These are phyloP conservation scores for Sapajus apella DNA, from an alignment of 2,113 vertebrate species.

Conservation along the genomic window DNA sequence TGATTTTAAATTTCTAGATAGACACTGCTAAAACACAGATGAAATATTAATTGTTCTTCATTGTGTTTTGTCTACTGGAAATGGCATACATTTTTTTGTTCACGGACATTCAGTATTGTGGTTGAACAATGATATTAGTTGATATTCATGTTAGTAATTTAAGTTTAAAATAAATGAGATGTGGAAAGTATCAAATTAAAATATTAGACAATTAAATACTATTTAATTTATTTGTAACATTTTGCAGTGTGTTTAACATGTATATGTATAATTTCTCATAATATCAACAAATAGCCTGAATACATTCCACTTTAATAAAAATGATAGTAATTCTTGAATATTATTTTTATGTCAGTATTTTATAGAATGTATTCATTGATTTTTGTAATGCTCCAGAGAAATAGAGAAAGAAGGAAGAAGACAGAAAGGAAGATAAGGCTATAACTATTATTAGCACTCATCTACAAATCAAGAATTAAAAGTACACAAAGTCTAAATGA, in stretches of 20 bases:
- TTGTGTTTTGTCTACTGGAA: not conserved
- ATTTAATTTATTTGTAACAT: not conserved
- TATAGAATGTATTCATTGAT: not conserved
- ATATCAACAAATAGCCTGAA: not conserved
- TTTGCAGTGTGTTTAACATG: not conserved
- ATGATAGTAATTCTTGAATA: not conserved
- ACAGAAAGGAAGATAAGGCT: not conserved
- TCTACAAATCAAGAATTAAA: not conserved
- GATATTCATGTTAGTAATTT: not conserved
- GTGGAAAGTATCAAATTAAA: slow-evolving; percentile 9
- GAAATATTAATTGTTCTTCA: not conserved
- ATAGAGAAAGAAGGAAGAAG: not conserved
- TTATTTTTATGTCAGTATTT: not conserved
- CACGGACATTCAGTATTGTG: not conserved
- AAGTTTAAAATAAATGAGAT: not conserved
- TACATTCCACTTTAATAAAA: not conserved
- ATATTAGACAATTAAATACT: not conserved
- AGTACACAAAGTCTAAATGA: not conserved
- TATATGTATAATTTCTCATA: not conserved
- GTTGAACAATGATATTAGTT: not conserved
- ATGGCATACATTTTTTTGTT: not conserved
- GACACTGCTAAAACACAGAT: not conserved
- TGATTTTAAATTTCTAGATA: not conserved
- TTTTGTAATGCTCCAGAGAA: not conserved
- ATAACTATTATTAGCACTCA: not conserved